phyloP scores from a whole-genome alignment of 2,888 invertebrate species.

The Furcula furcula region DNA sequence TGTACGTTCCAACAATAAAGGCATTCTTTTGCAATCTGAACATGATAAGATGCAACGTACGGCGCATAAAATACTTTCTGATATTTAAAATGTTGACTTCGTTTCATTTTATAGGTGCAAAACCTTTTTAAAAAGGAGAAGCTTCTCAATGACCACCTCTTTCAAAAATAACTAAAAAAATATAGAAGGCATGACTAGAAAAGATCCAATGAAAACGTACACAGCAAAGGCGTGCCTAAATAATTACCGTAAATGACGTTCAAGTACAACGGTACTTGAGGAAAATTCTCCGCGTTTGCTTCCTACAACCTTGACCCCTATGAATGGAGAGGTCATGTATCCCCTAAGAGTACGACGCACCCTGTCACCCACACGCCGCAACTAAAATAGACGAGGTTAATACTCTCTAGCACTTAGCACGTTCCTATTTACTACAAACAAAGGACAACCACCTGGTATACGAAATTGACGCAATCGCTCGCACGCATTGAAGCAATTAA shows the following conservation, averaged over 20 bases:
- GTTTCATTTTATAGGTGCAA: no score
- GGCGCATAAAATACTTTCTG: background rate
- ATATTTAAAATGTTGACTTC: no score
- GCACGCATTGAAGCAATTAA: no score
- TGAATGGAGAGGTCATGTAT: constrained; percentile 43
- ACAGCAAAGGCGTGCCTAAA: constrained; percentile 18
- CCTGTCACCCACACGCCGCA: constrained; percentile 63
- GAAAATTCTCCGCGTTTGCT: constrained; percentile 34
- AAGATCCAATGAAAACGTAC: constrained; percentile 9
- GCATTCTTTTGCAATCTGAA: background rate
- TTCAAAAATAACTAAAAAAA: no score
- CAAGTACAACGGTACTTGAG: constrained; percentile 29
- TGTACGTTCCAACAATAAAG: constrained; percentile 25
- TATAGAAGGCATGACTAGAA: background rate
- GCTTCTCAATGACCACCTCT: no score
- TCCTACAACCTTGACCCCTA: constrained; percentile 50
- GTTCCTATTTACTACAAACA: constrained; percentile 39
- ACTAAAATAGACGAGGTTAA: constrained; percentile 73
- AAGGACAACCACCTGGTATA: constrained; percentile 30
- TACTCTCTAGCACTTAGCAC: constrained; percentile 42
- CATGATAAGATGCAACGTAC: background rate
- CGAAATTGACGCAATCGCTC: no score
- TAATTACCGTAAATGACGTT: constrained; percentile 15
- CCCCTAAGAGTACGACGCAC: constrained; percentile 62
- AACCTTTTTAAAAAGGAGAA: no score